Percentiles rank a stretch among this genome's conserved stretches.
Evolutionary conservation across 30 jellyfish, hydroid and myxozoan genomes (phyloP).

Genomic region (Chrysaora quinquecirrha): DNA sequence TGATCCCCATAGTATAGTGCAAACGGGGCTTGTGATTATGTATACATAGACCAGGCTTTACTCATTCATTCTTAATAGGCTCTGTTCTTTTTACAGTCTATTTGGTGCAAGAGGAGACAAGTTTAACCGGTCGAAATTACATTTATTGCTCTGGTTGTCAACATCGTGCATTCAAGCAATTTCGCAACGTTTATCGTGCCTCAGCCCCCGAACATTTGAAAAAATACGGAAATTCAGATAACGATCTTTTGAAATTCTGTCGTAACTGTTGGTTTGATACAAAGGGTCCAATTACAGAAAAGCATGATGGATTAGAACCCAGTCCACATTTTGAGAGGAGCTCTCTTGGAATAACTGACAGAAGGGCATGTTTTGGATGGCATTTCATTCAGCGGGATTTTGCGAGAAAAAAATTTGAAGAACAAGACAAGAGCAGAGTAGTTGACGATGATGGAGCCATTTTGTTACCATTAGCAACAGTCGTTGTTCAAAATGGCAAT

Average conservation of each 20-base stretch:
- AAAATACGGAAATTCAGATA: constrained; percentile 24
- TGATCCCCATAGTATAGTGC: too few species aligned
- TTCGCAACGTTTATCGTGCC: constrained; percentile 38
- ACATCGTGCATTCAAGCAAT: constrained; percentile 52
- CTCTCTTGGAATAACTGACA: constrained; percentile 47
- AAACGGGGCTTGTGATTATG: too few species aligned
- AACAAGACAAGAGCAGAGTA: background rate
- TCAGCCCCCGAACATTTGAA: constrained; percentile 54
- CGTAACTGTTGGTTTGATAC: constrained; percentile 54
- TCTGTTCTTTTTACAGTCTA: constrained; percentile 37
- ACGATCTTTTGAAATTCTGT: constrained; percentile 47
- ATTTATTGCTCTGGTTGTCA: constrained; percentile 52
- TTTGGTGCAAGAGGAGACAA: constrained; percentile 32
- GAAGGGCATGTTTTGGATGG: constrained; percentile 60
- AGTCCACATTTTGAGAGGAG: constrained; percentile 51
- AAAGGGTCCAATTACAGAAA: background rate
- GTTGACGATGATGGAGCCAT: background rate
- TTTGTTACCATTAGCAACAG: constrained; percentile 29
- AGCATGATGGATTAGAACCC: background rate
- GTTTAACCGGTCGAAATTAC: constrained; percentile 46
- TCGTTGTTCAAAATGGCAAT: constrained; percentile 37
- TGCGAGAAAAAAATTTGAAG: constrained; percentile 6
- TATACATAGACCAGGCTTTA: too few species aligned
- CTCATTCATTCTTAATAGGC: background rate
- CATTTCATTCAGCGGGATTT: constrained; percentile 68